Evolutionary conservation across 1,140 invertebrate genomes (phyloP).

Genomic region (Drosophila sp.): DNA sequence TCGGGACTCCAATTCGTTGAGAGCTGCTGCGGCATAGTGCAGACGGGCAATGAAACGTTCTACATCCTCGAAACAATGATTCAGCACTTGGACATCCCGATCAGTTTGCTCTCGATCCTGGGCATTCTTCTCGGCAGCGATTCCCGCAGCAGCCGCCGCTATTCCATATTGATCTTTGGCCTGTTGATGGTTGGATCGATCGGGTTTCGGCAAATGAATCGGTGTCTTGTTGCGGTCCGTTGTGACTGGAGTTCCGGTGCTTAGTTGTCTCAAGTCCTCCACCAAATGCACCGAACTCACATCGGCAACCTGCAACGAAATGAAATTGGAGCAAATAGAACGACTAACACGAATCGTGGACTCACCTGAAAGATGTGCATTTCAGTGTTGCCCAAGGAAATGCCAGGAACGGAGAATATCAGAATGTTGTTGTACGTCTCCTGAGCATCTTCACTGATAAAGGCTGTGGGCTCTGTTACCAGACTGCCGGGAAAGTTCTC

Average conservation of each 20-base stretch:
- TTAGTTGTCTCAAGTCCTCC: slow-evolving; percentile 84
- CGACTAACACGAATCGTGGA: neutral
- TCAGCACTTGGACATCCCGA: slow-evolving; percentile 71
- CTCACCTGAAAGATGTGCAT: slow-evolving; percentile 79
- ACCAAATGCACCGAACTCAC: slow-evolving; percentile 85
- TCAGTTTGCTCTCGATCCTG: slow-evolving; percentile 70
- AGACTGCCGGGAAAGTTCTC: slow-evolving; percentile 77
- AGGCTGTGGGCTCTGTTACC: slow-evolving; percentile 74
- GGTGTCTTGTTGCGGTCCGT: slow-evolving; percentile 75
- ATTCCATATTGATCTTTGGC: slow-evolving; percentile 76
- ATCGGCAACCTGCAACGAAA: slow-evolving; percentile 76
- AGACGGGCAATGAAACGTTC: slow-evolving; percentile 75
- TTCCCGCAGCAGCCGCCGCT: slow-evolving; percentile 65
- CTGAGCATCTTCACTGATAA: slow-evolving; percentile 71
- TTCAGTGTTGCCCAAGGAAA: slow-evolving; percentile 73
- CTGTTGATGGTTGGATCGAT: slow-evolving; percentile 54
- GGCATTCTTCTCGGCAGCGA: slow-evolving; percentile 72
- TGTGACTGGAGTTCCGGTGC: slow-evolving; percentile 63
- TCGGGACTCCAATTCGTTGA: slow-evolving; percentile 65
- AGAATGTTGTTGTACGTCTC: slow-evolving; percentile 74
- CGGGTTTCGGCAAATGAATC: slow-evolving; percentile 66
- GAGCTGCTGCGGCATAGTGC: slow-evolving; percentile 74
- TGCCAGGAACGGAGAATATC: slow-evolving; percentile 73
- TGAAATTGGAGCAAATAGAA: neutral
- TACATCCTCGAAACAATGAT: slow-evolving; percentile 79